Evolutionary conservation across 2,888 invertebrate genomes (phyloP), one percentile per base, ranked within the genome.

Genomic region (Rhodophaea formosa): DNA sequence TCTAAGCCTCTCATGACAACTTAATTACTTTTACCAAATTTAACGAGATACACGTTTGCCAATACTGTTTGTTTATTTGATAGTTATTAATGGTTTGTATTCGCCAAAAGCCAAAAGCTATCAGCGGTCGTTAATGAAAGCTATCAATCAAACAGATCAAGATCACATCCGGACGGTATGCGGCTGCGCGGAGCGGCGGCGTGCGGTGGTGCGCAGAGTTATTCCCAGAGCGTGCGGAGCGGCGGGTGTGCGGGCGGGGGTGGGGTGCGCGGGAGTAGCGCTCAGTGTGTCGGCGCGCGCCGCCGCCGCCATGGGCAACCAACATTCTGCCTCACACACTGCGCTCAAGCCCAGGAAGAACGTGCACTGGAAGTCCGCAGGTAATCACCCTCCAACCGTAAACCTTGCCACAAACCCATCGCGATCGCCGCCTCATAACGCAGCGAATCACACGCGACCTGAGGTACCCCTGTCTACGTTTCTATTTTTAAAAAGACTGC

Each of bases 291-390:
- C 82, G 86, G 85, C 87, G 87, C 84, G 85, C 86, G 86, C 79
- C 86, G 86, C 84, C 87, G 86, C 88, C 89, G 88, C 84, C 84
- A 91, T 91, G 91, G 91, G 91, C 86, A 91, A 91, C 84, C 88
- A 88, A 61, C 88, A 91, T 71, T 91, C 91, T 72, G 83, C 84
- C 81, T 79, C 89, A 73, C 86, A 87, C 80, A 80, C 84, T 74
- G 74, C 80, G 67, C 77, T 80, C 78, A 91, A 93, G 84, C 94
- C 93, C 79, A 94, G 93, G 79, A 95, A 95, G 90, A 95, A 94
- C 92, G 95, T 96, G 74, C 96, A 95, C 90, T 96, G 96, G 96
- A 96, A 95, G 90, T 94, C 95, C 72, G 95, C 96, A 95, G 96
- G 96, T 96, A 94, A 89, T 58, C 63, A 66, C 69, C 65, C 65